Conservation (phyloP, 1,140 invertebrate species). For the Zaprionus vittiger region DNA sequence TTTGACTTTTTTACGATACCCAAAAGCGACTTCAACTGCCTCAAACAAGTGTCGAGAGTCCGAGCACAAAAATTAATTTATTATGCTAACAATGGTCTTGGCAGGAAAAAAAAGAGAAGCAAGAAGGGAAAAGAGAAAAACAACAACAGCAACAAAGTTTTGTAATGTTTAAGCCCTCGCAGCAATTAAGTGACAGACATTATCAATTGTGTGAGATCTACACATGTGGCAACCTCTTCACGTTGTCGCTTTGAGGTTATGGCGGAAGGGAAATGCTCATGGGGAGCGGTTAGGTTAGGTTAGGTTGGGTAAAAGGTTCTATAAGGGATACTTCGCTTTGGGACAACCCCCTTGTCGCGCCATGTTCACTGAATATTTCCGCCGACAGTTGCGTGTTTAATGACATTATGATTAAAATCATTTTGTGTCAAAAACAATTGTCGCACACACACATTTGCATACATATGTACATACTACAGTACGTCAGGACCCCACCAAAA, state of each 20-base stretch:
- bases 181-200: slow-evolving; percentile 79
- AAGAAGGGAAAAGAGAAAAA: neutral
- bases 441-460: slow-evolving; percentile 52
- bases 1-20: slow-evolving; percentile 60
- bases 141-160: slow-evolving; percentile 60
- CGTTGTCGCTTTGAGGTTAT: slow-evolving; percentile 36
- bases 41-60: slow-evolving; percentile 19
- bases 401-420: slow-evolving; percentile 82
- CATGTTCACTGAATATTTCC: slow-evolving; percentile 54
- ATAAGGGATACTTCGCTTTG: neutral
- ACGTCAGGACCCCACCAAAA: slow-evolving; percentile 22
- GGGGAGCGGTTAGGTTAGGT: neutral
- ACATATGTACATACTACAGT: slow-evolving; percentile 19
- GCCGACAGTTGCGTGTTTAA: slow-evolving; percentile 73
- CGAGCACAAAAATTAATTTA: slow-evolving; percentile 67
- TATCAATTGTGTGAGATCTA: slow-evolving; percentile 71
- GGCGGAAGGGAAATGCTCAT: neutral
- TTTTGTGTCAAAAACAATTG: slow-evolving; percentile 82
- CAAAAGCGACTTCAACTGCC: slow-evolving; percentile 29
- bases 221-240: slow-evolving; percentile 59
- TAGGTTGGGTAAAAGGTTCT: slow-evolving; percentile 2
- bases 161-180: slow-evolving; percentile 75
- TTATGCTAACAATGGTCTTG: slow-evolving; percentile 68
- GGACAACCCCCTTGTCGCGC: slow-evolving; percentile 36
- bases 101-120: slow-evolving; percentile 15